These are phyloP conservation scores for Cebus imitator DNA, from an alignment of 2,113 vertebrate species.

Conservation along the genomic window DNA sequence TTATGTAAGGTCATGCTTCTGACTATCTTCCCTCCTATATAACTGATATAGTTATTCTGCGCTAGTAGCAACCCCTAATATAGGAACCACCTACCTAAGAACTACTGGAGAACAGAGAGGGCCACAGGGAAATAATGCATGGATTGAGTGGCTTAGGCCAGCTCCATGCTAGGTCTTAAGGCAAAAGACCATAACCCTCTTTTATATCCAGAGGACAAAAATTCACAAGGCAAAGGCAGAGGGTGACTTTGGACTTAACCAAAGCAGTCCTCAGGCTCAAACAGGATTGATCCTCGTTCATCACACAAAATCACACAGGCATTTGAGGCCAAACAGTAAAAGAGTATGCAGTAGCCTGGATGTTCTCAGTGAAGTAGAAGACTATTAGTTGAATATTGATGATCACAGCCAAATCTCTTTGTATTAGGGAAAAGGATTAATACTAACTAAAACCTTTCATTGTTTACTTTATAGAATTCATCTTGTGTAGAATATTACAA, in stretches of 20 bases:
- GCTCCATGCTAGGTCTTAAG: background rate
- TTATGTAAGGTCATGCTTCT: background rate
- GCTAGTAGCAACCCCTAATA: background rate
- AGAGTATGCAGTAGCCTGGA: background rate
- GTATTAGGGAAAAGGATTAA: background rate
- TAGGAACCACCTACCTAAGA: background rate
- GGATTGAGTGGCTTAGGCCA: background rate
- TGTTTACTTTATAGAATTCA: background rate
- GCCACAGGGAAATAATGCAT: background rate
- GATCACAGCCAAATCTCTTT: background rate
- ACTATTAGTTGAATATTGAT: background rate
- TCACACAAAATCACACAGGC: background rate
- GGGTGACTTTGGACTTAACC: background rate
- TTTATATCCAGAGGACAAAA: background rate
- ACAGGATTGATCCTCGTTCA: background rate
- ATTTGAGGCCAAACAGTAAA: background rate
- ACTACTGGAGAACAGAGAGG: background rate
- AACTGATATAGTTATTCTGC: background rate
- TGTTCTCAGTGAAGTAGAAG: background rate
- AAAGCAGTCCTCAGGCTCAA: background rate
- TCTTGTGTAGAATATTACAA: background rate
- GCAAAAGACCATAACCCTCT: background rate
- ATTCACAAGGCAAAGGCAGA: background rate
- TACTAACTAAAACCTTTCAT: background rate
- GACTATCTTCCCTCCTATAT: background rate